These are phyloP conservation scores for Drosophila triauraria DNA, from an alignment of 1,140 invertebrate genomes.

Conservation along the genomic window DNA sequence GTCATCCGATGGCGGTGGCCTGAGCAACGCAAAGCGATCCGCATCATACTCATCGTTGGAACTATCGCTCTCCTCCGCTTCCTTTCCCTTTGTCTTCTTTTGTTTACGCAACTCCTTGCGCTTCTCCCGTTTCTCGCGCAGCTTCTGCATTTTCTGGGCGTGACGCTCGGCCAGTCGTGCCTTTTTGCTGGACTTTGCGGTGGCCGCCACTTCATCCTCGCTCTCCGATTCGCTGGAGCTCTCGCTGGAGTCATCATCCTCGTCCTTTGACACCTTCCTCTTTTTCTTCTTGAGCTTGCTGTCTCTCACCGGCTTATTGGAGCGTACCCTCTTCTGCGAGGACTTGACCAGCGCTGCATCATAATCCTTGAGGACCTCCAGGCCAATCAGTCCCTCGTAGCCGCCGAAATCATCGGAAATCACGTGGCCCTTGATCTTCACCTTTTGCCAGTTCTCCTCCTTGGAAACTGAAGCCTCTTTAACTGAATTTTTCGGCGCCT, in stretches of 20 bases:
- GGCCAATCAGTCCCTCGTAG: constrained; percentile 79
- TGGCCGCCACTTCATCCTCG: constrained; percentile 13
- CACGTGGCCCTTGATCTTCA: constrained; percentile 82
- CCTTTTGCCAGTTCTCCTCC: constrained; percentile 72
- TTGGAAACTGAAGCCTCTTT: constrained; percentile 15
- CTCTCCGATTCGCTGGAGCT: constrained; percentile 51
- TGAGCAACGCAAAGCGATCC: constrained; percentile 65
- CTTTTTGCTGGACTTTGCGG: constrained; percentile 45
- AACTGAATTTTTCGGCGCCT: not conserved
- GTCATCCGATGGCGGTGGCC: constrained; percentile 53
- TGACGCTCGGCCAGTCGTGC: constrained; percentile 57
- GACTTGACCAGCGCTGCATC: constrained; percentile 65
- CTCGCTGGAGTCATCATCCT: constrained; percentile 49
- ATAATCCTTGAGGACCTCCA: constrained; percentile 83
- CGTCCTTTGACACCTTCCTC: constrained; percentile 38
- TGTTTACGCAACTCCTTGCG: constrained; percentile 67
- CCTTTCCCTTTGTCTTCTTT: constrained; percentile 17
- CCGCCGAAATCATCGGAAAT: constrained; percentile 75
- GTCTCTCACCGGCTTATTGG: not conserved
- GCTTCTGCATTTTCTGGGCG: constrained; percentile 56
- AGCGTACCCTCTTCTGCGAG: constrained; percentile 32
- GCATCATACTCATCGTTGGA: constrained; percentile 52
- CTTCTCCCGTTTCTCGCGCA: constrained; percentile 62
- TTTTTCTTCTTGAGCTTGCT: constrained; percentile 26
- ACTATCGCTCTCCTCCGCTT: constrained; percentile 14